phyloP scores from a whole-genome alignment of 1,140 invertebrate genomes.

The Conopomorpha cramerella region DNA sequence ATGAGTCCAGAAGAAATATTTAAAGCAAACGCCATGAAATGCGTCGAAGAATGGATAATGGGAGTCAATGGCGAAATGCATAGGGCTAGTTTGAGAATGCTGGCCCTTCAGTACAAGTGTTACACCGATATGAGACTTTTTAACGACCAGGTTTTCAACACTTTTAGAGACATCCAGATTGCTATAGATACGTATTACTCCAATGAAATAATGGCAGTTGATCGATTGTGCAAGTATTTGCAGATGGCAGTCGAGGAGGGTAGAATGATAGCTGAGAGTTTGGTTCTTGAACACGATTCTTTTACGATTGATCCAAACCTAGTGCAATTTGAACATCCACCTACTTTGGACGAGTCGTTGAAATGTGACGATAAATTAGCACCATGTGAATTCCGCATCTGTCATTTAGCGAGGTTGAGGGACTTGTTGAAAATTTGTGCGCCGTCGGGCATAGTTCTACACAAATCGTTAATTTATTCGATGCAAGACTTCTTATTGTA shows the following conservation, averaged over 20 bases:
- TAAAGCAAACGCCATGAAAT: conserved; percentile 37
- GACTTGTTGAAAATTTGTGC: conserved; percentile 56
- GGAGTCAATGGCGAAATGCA: conserved; percentile 59
- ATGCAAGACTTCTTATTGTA: conserved; percentile 62
- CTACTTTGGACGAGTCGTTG: too few relatives aligned
- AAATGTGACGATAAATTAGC: too few relatives aligned
- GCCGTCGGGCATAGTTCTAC: conserved; percentile 55
- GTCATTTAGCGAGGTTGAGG: conserved; percentile 53
- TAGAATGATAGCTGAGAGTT: conserved; percentile 37
- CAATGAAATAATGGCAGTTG: conserved; percentile 60
- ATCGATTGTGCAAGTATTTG: conserved; percentile 58
- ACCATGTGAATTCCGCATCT: conserved; percentile 58
- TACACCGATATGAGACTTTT: conserved; percentile 49
- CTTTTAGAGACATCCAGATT: conserved; percentile 47
- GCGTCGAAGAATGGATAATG: conserved; percentile 59
- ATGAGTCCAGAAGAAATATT: conserved; percentile 30
- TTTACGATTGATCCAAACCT: conserved; percentile 49
- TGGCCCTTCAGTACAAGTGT: conserved; percentile 36
- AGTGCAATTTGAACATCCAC: conserved; percentile 25
- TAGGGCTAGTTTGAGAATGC: conserved; percentile 45
- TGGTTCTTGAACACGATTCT: conserved; percentile 49
- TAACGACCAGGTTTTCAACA: conserved; percentile 32
- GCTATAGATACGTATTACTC: conserved; percentile 56
- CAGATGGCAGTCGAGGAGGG: conserved; percentile 62
- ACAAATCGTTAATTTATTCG: conserved; percentile 57